phyloP scores from a whole-genome alignment of 2,113 vertebrate species.

The Pycnonotus jocosus region DNA sequence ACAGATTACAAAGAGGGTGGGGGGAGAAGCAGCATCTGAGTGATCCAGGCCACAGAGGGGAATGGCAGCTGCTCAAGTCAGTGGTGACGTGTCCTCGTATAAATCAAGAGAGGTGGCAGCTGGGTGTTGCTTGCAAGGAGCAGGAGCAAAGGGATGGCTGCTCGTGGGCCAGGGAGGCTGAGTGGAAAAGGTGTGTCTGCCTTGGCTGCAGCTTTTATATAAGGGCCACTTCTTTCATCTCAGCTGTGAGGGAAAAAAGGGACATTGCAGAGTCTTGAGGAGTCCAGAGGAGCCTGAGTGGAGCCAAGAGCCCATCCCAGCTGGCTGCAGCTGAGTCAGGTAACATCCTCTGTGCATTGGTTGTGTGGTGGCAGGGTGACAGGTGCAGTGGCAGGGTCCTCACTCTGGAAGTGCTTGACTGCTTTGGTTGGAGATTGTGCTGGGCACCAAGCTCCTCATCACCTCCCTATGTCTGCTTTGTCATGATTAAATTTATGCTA shows the following conservation, averaged over 20 bases:
- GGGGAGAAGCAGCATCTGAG: rapidly evolving
- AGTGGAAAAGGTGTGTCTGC: background rate
- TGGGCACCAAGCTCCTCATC: background rate
- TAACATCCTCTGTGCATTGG: background rate
- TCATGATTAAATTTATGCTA: background rate
- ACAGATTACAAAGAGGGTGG: rapidly evolving
- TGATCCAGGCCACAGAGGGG: background rate
- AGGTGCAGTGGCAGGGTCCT: background rate
- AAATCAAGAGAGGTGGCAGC: conserved; percentile 3
- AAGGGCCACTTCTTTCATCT: background rate
- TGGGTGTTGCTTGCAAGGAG: background rate
- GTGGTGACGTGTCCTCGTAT: background rate
- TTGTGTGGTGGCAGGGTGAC: background rate
- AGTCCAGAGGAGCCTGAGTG: background rate
- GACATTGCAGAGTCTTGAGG: rapidly evolving
- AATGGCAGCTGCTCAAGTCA: rapidly evolving
- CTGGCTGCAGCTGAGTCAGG: background rate
- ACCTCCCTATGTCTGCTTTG: background rate
- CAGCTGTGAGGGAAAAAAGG: background rate
- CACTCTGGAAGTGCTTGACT: background rate
- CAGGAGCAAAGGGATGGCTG: background rate
- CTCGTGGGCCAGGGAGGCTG: background rate
- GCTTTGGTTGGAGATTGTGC: background rate
- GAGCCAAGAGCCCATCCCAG: background rate
- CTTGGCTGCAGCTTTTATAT: background rate